Evolutionary conservation across 2,888 invertebrate species (phyloP).

Genomic region (Apamea crenata): DNA sequence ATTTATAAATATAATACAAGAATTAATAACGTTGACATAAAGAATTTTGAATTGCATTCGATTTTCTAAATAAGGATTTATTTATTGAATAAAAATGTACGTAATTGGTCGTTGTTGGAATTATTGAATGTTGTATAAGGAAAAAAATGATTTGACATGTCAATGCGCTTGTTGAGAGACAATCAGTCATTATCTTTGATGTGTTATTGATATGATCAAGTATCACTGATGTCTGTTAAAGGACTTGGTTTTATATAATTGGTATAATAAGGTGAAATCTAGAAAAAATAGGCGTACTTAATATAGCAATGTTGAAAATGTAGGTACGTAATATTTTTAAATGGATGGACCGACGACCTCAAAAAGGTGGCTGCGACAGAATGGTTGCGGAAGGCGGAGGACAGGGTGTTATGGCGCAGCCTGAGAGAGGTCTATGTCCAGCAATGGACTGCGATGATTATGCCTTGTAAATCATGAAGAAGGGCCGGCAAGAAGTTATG

Average conservation of each 20-base stretch:
- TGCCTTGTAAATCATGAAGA: no score
- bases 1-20: conserved; percentile 19
- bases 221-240: not conserved
- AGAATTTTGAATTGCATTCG: conserved; percentile 43
- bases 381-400: no score
- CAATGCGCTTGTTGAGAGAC: conserved; percentile 8
- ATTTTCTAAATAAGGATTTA: conserved; percentile 51
- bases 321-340: not conserved
- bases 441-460: no score
- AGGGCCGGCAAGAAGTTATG: not conserved
- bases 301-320: not conserved
- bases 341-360: not conserved
- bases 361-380: no score
- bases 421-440: no score
- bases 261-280: not conserved
- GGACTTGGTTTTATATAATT: not conserved
- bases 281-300: not conserved
- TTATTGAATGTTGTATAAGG: conserved; percentile 30
- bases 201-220: conserved; percentile 38
- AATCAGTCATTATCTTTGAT: conserved; percentile 26
- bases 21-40: conserved; percentile 33
- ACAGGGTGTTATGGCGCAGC: no score
- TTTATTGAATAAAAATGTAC: conserved; percentile 45
- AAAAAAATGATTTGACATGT: conserved; percentile 12
- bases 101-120: conserved; percentile 35